Conservation (phyloP, 1,140 invertebrate genomes). For the Drosophila obscura region DNA sequence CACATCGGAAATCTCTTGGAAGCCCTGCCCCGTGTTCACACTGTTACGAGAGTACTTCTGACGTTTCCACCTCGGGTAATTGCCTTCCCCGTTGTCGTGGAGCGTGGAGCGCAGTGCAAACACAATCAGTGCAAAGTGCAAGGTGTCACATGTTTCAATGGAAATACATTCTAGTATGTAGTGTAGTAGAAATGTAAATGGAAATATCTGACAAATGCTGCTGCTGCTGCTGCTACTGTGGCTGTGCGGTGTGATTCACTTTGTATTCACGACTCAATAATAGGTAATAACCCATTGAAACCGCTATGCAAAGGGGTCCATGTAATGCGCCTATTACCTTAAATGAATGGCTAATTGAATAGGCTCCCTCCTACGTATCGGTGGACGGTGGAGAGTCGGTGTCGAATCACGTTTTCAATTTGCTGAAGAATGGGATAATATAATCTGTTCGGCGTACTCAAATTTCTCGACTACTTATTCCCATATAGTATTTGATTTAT, state of each 20-base stretch:
- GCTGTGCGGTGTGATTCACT: slow-evolving; percentile 51
- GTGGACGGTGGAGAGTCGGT: neutral
- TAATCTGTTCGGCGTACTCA: slow-evolving; percentile 20
- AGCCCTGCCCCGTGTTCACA: no score
- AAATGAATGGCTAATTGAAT: slow-evolving; percentile 49
- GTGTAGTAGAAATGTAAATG: slow-evolving; percentile 28
- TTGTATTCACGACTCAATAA: slow-evolving; percentile 39
- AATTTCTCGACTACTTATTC: slow-evolving; percentile 8
- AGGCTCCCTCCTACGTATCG: neutral
- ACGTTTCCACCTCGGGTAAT: no score
- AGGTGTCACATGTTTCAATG: slow-evolving; percentile 63
- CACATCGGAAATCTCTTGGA: no score
- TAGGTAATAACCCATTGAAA: slow-evolving; percentile 43
- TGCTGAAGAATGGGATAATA: slow-evolving; percentile 15
- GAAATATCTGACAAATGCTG: slow-evolving; percentile 28
- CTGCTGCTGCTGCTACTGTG: no score
- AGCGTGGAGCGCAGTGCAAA: slow-evolving; percentile 30
- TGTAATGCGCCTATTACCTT: slow-evolving; percentile 28
- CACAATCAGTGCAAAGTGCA: slow-evolving; percentile 69
- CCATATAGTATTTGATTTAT: slow-evolving; percentile 35
- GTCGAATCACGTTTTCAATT: slow-evolving; percentile 43
- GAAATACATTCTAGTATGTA: slow-evolving; percentile 17
- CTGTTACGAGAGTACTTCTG: no score
- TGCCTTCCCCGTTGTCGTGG: slow-evolving; percentile 7
- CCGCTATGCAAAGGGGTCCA: slow-evolving; percentile 44